These are phyloP conservation scores for Dromius quadrimaculatus DNA, from an alignment of 2,888 invertebrate genomes.

Conservation along the genomic window DNA sequence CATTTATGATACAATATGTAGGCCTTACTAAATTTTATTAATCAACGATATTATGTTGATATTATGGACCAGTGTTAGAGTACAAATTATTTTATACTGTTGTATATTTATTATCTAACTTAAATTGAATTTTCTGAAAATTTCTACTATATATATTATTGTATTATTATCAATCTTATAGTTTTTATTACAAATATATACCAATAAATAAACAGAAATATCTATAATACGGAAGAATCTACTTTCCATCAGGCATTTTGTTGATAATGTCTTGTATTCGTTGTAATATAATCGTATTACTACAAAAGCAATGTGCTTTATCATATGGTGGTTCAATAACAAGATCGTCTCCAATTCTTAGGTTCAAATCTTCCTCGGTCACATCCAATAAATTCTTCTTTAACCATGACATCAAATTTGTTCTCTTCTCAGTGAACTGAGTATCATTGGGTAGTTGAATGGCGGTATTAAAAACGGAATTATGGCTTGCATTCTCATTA, in stretches of 20 bases:
- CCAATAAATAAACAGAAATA: slow-evolving; percentile 16
- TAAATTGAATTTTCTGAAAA: slow-evolving; percentile 31
- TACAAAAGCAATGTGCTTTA: slow-evolving; percentile 62
- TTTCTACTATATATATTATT: slow-evolving; percentile 20
- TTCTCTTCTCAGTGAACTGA: slow-evolving; percentile 54
- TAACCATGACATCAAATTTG: slow-evolving; percentile 62
- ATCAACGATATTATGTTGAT: slow-evolving; percentile 25
- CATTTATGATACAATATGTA: slow-evolving; percentile 30
- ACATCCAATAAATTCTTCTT: slow-evolving; percentile 62
- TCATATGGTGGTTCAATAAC: slow-evolving; percentile 64
- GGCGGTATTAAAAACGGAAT: neutral
- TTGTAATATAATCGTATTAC: slow-evolving; percentile 64
- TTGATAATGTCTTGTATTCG: slow-evolving; percentile 62
- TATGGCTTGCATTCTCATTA: slow-evolving; percentile 55
- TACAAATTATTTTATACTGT: slow-evolving; percentile 43
- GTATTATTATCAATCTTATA: slow-evolving; percentile 17
- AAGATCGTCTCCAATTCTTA: slow-evolving; percentile 63
- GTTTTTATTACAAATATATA: neutral
- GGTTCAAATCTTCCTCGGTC: slow-evolving; percentile 61
- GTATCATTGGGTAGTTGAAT: slow-evolving; percentile 35
- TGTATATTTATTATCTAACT: slow-evolving; percentile 21
- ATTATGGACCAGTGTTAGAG: slow-evolving; percentile 39
- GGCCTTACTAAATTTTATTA: slow-evolving; percentile 19
- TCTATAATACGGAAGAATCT: too few species aligned
- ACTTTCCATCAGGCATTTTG: slow-evolving; percentile 60